A percentile compares a stretch with the other conserved stretches of the same genome.
phyloP scores from a whole-genome alignment of 2,888 invertebrate species.

The Furcula furcula region DNA sequence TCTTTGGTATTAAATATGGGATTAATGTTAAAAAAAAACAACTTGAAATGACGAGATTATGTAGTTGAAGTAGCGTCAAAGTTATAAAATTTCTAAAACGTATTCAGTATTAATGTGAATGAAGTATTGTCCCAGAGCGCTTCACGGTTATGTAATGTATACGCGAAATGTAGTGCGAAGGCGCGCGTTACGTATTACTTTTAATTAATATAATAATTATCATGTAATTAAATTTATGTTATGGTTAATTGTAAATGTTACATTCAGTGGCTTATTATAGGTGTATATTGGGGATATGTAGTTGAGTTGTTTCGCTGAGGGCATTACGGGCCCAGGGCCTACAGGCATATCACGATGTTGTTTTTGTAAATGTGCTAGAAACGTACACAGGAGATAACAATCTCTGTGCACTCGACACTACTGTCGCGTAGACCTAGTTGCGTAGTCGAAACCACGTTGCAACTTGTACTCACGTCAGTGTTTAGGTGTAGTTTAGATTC shows the following conservation, averaged over 20 bases:
- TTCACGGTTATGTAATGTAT: conserved; percentile 34
- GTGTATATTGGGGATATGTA: conserved; percentile 59
- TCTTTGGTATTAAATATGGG: no score
- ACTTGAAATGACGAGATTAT: conserved; percentile 16
- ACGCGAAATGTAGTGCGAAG: conserved; percentile 28
- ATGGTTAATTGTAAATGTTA: conserved; percentile 60
- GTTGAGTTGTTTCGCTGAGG: conserved; percentile 45
- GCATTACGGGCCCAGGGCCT: conserved; percentile 27
- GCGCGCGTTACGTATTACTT: conserved; percentile 29
- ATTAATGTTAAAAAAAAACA: no score
- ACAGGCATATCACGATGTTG: conserved; percentile 64
- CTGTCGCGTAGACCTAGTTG: conserved; percentile 64
- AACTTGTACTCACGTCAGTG: conserved; percentile 58
- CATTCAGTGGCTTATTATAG: conserved; percentile 64
- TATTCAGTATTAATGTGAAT: conserved; percentile 68
- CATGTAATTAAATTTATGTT: conserved; percentile 50
- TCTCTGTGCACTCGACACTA: conserved; percentile 59
- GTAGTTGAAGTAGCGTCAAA: conserved; percentile 27
- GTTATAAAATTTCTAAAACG: conserved; percentile 21
- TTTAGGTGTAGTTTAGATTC: conserved; percentile 67
- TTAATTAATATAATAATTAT: conserved; percentile 32
- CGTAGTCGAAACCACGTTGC: conserved; percentile 57
- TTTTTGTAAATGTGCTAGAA: conserved; percentile 65
- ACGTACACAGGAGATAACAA: conserved; percentile 41
- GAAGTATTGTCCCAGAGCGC: conserved; percentile 41